Evolutionary conservation across 2,888 invertebrate species (phyloP).

Genomic region (Boloria selene): DNA sequence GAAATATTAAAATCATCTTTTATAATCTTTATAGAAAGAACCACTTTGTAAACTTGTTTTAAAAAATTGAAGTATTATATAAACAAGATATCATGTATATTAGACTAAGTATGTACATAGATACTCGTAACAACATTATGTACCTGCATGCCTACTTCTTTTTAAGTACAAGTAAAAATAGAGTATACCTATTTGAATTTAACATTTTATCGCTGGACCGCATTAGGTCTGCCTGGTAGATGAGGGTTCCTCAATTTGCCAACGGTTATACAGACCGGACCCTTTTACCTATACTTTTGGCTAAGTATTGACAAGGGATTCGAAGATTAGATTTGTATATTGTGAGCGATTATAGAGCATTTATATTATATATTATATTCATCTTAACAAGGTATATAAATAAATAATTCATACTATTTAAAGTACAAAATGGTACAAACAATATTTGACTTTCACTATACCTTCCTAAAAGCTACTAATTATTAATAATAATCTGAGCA

Average conservation of each 20-base stretch:
- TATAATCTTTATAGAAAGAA: too few species aligned
- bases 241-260: slow-evolving; percentile 62
- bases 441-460: too few species aligned
- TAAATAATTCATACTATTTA: too few species aligned
- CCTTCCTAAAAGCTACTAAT: too few species aligned
- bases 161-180: slow-evolving; percentile 1
- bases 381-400: too few species aligned
- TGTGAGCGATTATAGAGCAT: not conserved
- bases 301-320: slow-evolving; percentile 25
- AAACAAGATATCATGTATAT: too few species aligned
- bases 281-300: slow-evolving; percentile 24
- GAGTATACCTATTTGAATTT: slow-evolving; percentile 41
- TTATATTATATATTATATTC: too few species aligned
- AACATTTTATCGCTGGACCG: slow-evolving; percentile 53
- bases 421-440: too few species aligned
- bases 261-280: slow-evolving; percentile 54
- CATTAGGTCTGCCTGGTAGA: slow-evolving; percentile 49
- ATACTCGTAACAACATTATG: not conserved
- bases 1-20: too few species aligned
- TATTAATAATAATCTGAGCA: too few species aligned
- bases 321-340: slow-evolving; percentile 12
- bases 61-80: too few species aligned
- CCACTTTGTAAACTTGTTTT: too few species aligned
- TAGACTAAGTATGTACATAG: not conserved
- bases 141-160: not conserved